Evolutionary conservation across 2,888 invertebrate species (phyloP), one percentile per base, ranked within the genome.

Genomic region (Lasioglossum oenotherae): DNA sequence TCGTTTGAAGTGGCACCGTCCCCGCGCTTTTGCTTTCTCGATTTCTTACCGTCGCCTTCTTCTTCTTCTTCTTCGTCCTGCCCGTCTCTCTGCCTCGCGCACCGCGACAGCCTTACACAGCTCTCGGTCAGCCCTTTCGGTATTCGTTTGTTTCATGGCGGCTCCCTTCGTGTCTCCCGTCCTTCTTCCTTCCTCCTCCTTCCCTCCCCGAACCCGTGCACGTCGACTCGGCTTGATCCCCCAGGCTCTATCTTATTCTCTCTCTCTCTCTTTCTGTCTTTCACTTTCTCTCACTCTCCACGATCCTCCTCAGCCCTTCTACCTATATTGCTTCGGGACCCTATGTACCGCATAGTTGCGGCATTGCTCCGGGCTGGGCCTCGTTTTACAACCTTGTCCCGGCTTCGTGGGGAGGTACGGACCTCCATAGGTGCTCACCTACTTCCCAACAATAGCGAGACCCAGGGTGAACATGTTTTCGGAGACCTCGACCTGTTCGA

Each of bases 1-100:
- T 92, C 94, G 94, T 95, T 95, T 95, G 94, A 95, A 94, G 94
- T 95, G 91, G 88, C 91, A 91, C 88, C 86, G 88, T 88, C 88
- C 88, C 88, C 90, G 89, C 84, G 87, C 91, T 89, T 89, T 90
- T 88, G 90, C 90, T 91, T 90, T 88, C 92, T 92, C 88, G 87
- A 85, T 89, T 91, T 92, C 91, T 92, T 92, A 89, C 88, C 82
- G 72, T 91, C 84, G 88, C 82, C 88, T 87, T 85, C 89, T 69
- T 85, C 89, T 57, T 85, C 81, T 60, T 69, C 84, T 67, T 81
- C 88, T 78, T 80, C 81, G 74, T 64, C 71, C 16, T 19, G 27
- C 41, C 79, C 81, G 73, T 57, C 82, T 69, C 82, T 80, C 73
- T 78, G 74, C 73, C 80, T 84, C 81, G 79, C 82, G 72, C 77